A percentile compares a stretch with the other conserved stretches of the same genome.
Evolutionary conservation across 1,140 invertebrate genomes (phyloP).

Genomic region (Asbolus verrucosus): DNA sequence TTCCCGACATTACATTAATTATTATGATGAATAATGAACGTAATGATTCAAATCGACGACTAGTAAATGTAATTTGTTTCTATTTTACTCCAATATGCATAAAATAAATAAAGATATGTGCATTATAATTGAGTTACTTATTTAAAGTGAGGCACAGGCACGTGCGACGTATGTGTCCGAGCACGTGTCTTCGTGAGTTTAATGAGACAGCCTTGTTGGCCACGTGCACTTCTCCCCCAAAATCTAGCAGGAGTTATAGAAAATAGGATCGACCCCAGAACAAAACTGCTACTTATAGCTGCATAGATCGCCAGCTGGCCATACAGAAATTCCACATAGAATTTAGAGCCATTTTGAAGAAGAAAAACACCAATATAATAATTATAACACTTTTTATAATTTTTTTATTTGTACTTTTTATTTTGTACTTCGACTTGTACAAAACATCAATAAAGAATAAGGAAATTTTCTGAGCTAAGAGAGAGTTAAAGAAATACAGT

Average conservation of each 20-base stretch:
- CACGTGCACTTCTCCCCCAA: constrained; percentile 51
- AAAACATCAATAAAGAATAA: too few relatives aligned
- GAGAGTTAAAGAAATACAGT: too few relatives aligned
- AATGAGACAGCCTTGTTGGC: constrained; percentile 55
- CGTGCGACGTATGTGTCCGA: constrained; percentile 49
- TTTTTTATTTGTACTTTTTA: too few relatives aligned
- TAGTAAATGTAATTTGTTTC: constrained; percentile 4
- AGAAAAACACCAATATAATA: too few relatives aligned
- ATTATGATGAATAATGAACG: too few relatives aligned
- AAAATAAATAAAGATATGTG: too few relatives aligned
- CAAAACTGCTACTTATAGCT: constrained; percentile 27
- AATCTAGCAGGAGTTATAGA: constrained; percentile 44
- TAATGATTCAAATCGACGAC: not conserved
- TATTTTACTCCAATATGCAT: too few relatives aligned
- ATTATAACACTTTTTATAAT: too few relatives aligned
- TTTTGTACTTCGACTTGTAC: too few relatives aligned
- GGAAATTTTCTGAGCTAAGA: too few relatives aligned
- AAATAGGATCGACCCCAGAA: constrained; percentile 21
- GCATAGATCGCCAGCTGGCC: constrained; percentile 2
- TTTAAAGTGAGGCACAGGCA: constrained; percentile 51
- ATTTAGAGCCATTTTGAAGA: too few relatives aligned
- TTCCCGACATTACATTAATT: too few relatives aligned
- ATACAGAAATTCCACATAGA: not conserved
- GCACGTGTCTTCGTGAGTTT: constrained; percentile 57
- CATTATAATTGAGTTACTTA: constrained; percentile 54